Evolutionary conservation across 1,140 invertebrate species (phyloP), one percentile per base, ranked within the genome.

Genomic region (Drosophila kohkoa): DNA sequence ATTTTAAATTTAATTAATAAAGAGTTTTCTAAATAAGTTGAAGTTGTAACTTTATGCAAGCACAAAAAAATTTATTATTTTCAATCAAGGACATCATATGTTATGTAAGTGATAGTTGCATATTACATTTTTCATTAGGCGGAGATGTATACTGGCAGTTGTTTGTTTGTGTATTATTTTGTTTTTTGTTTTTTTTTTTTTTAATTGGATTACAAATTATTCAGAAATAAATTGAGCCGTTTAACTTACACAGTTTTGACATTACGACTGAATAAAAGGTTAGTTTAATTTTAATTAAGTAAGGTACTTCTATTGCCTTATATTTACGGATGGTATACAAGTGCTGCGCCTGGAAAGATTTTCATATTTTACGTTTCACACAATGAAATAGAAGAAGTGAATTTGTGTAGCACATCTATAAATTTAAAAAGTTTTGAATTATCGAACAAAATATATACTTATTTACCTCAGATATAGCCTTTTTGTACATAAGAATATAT

Each of bases 141-240:
- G 85, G 86, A 89, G 78, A 89, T 78, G 89, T 89, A 85, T 89
- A 81, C 86, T 89, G 85, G 85, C 85, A 89, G 85, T 89, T 89
- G 71, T 78, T 81, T 78, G 79, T 77, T 74, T 77, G 54, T 74
- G 16, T 79, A 25, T 25, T 25, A 25, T 25, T 3, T 25, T 4
- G 20, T 25, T 25, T 25, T 25, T 64, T 73, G 45, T 68, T 32
- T 75, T 13, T 70, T 54, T 75, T 75, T 63, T 52, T 51, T 10
- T 41, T 57, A 25, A 55, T 48, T 7, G 10, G 20, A 25, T 59
- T 13, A 6, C 49, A 75, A 66, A 48, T 59, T 48, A 67, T 28
- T 49, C 41, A 1, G 15, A 72, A 60, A 45, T 43, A 55, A 75
- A 73, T 57, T 54, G 35, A 66, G 46, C 43, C 51, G 57, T 41